Base-by-base conservation (phyloP, 2,888 invertebrate genomes). In the Autographa gamma region DNA sequence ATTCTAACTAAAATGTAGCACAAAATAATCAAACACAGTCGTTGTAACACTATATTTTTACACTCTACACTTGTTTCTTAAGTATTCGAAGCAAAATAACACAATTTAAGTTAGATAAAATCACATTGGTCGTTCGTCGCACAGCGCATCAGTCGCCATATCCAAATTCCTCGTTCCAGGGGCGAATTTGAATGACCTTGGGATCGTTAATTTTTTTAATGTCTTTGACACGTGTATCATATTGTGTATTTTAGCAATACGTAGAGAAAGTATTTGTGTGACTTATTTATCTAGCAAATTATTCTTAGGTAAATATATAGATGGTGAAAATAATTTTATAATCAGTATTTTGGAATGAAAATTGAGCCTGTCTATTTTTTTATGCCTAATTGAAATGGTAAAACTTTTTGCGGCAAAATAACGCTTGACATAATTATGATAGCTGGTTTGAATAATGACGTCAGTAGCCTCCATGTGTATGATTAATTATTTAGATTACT, bases 121-220 rank as follows among this genome's bases (percentile, higher is more conserved):
- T 89, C 91, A 91, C 93, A 89, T 88, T 87, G 80, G 89, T 85
- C 87, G 89, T 89, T 91, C 91, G 86, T 92, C 90, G 93, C 90
- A 88, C 87, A 87, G 87, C 90, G 91, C 93, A 91, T 93, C 89
- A 91, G 91, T 90, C 94, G 95, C 95, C 94, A 94, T 94, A 93
- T 91, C 92, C 92, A 90, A 93, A 93, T 93, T 92, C 91, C 88
- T 85, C 77, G 79, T 73, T 77, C 82, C 95, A 95, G 95, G 88
- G 92, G 59, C 88, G 93, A 62, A 94, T 78, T 92, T 31, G 59
- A 63, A 8, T 68, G 63, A 66, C 77, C 70, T 74, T 73, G 73
- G 25, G 56, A 9, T 48, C 18, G n/a, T n/a, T 34, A 9, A 56
- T 68, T 78, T 67, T 73, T 67, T 75, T 34, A 54, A 43, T 48